Evolutionary conservation across 1,140 invertebrate species (phyloP).

Genomic region (Acromyrmex heyeri): DNA sequence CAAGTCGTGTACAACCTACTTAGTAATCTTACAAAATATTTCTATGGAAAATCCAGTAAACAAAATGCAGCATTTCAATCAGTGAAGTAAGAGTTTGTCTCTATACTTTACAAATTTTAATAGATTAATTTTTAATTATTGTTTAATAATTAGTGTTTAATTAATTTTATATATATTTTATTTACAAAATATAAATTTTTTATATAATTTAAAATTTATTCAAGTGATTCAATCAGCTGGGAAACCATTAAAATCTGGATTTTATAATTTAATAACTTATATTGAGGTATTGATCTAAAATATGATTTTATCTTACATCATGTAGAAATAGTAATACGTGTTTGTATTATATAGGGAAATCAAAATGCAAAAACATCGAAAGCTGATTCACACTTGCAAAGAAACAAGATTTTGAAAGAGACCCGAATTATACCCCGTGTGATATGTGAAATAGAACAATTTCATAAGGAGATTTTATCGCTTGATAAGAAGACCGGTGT

Average conservation of each 20-base stretch:
- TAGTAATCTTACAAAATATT: slow-evolving; percentile 86
- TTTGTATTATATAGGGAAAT: slow-evolving; percentile 72
- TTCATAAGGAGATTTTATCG: slow-evolving; percentile 87
- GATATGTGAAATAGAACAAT: slow-evolving; percentile 88
- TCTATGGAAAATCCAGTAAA: slow-evolving; percentile 81
- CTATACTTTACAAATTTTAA: slow-evolving; percentile 21
- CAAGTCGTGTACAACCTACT: slow-evolving; percentile 84
- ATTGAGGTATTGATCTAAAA: slow-evolving; percentile 84
- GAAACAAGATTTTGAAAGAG: slow-evolving; percentile 88
- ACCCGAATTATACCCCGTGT: slow-evolving; percentile 88
- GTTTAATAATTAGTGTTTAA: neutral
- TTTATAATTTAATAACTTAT: slow-evolving; percentile 87
- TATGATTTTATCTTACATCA: slow-evolving; percentile 8
- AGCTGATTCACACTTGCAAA: slow-evolving; percentile 82
- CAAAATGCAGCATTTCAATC: slow-evolving; percentile 85
- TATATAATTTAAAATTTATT: slow-evolving; percentile 85
- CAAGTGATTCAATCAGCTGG: slow-evolving; percentile 87
- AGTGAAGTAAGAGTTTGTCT: slow-evolving; percentile 80
- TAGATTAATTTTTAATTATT: slow-evolving; percentile 1
- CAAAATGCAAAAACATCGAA: slow-evolving; percentile 81
- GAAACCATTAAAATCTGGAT: slow-evolving; percentile 86
- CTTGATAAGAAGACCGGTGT: slow-evolving; percentile 88
- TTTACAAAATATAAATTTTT: slow-evolving; percentile 23
- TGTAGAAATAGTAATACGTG: neutral
- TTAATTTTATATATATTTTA: neutral